phyloP scores from a whole-genome alignment of 2,113 vertebrate genomes.

The Hepsetus odoe region DNA sequence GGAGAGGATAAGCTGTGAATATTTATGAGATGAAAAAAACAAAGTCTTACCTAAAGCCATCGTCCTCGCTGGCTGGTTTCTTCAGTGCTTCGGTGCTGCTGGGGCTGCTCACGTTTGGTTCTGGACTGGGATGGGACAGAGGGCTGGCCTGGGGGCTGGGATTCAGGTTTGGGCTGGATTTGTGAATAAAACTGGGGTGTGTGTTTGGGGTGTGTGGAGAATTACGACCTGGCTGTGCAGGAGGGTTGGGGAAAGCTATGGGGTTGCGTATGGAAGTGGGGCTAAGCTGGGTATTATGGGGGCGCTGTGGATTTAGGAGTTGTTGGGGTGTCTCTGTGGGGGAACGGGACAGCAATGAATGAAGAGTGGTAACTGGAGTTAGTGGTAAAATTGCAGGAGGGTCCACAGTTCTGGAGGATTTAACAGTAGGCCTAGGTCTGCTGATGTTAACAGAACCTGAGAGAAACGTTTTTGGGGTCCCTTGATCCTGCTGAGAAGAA shows the following conservation, averaged over 20 bases:
- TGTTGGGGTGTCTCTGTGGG: slow-evolving; percentile 57
- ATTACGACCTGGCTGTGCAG: slow-evolving; percentile 11
- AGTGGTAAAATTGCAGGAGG: slow-evolving; percentile 69
- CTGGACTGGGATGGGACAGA: slow-evolving; percentile 53
- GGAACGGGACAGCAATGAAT: slow-evolving; percentile 48
- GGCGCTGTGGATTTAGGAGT: slow-evolving; percentile 60
- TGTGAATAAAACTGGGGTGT: slow-evolving; percentile 36
- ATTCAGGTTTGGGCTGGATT: slow-evolving; percentile 21
- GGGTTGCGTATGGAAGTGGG: slow-evolving; percentile 19
- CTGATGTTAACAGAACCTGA: slow-evolving; percentile 64
- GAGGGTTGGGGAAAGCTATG: slow-evolving; percentile 34
- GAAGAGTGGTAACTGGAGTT: slow-evolving; percentile 62
- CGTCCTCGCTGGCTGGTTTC: slow-evolving; percentile 56
- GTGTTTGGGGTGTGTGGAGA: slow-evolving; percentile 36
- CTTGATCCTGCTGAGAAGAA: slow-evolving; percentile 6
- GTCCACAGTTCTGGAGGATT: slow-evolving; percentile 52
- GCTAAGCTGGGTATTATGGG: slow-evolving; percentile 50
- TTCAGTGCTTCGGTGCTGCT: slow-evolving; percentile 49
- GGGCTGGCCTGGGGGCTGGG: slow-evolving; percentile 1
- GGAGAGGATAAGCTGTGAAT: not conserved
- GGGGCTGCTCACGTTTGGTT: slow-evolving; percentile 51
- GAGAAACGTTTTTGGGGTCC: not conserved
- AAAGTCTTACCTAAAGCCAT: slow-evolving; percentile 73
- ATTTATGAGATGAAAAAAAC: not conserved
- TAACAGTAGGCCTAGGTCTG: slow-evolving; percentile 72